Evolutionary conservation across 1,140 invertebrate genomes (phyloP), one percentile per base, ranked within the genome.

Genomic region (Hylyphantes graminicola): DNA sequence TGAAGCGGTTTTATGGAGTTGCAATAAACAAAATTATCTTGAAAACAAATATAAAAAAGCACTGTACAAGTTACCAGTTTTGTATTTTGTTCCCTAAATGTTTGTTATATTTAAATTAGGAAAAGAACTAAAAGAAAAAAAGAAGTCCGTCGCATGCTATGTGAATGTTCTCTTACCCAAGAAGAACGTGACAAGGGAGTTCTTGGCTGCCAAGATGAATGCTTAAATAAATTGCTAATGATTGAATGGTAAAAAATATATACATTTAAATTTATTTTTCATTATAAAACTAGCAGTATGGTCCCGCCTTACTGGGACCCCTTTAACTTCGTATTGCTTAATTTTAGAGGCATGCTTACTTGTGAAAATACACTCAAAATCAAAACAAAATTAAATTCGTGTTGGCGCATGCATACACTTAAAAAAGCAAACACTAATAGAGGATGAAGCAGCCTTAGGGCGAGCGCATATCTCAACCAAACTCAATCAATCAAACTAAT

Each of bases 151-250:
- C 93, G 95, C 86, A 98, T 99, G 97, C 92, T 95, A 19, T 99
- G 98, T 90, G 97, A 99, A 90, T 99, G 97, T 90, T 95, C 95
- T 87, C 91, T 96, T 81, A 96, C 95, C 7, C 94, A 94, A 89
- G 96, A 97, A 88, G 97, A 98, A 87, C 92, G 96, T 80, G 92
- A 93, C 54, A 90, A 94, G 84, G 96, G 95, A 2, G 94, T 96
- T 89, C 90, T 93, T 50, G 96, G 96, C 54, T 99, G 97, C 91
- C 96, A 96, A 0, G 95, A 97, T 88, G 96, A 98, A 90, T 99
- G 98, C 91, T 92, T 99, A 7, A 99, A 99, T 91, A 93, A 97
- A 89, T 92, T 99, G 89, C 93, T 99, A 7, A 96, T 98, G 94
- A 98, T 99, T 89, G 98, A 99, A 93, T 99, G 97, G 96, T 96